These are phyloP conservation scores for Ennomos erosarius DNA, from an alignment of 2,888 invertebrate genomes.

Conservation along the genomic window DNA sequence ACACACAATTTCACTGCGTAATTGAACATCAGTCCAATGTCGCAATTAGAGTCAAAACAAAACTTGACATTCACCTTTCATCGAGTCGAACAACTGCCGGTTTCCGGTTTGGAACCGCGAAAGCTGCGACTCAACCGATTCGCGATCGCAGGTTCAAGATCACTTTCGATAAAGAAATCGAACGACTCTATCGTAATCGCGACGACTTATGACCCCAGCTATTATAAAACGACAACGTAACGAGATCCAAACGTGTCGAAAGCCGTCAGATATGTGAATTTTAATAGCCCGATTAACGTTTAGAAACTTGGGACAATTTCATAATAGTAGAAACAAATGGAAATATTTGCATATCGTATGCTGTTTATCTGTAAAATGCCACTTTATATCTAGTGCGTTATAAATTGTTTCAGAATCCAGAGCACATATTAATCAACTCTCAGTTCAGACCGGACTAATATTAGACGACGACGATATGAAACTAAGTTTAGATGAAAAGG, in stretches of 20 bases:
- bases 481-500: constrained; percentile 39
- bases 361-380: constrained; percentile 1
- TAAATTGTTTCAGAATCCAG: constrained; percentile 13
- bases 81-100: constrained; percentile 53
- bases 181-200: constrained; percentile 51
- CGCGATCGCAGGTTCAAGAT: constrained; percentile 64
- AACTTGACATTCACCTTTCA: constrained; percentile 80
- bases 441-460: not conserved
- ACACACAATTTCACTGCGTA: constrained; percentile 46
- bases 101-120: constrained; percentile 72
- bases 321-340: constrained; percentile 30
- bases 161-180: constrained; percentile 73
- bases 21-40: constrained; percentile 42
- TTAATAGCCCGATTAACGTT: constrained; percentile 42
- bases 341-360: constrained; percentile 25
- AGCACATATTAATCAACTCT: constrained; percentile 15
- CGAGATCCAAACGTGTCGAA: constrained; percentile 54
- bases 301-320: constrained; percentile 43
- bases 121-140: constrained; percentile 53
- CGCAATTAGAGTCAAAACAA: constrained; percentile 49
- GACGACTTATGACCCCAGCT: constrained; percentile 60
- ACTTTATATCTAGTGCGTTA: not conserved
- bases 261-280: constrained; percentile 45
- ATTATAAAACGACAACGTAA: constrained; percentile 54
- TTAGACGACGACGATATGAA: constrained; percentile 2